These are phyloP conservation scores for Agrilus biguttatus DNA, from an alignment of 2,888 invertebrate species.

Conservation along the genomic window DNA sequence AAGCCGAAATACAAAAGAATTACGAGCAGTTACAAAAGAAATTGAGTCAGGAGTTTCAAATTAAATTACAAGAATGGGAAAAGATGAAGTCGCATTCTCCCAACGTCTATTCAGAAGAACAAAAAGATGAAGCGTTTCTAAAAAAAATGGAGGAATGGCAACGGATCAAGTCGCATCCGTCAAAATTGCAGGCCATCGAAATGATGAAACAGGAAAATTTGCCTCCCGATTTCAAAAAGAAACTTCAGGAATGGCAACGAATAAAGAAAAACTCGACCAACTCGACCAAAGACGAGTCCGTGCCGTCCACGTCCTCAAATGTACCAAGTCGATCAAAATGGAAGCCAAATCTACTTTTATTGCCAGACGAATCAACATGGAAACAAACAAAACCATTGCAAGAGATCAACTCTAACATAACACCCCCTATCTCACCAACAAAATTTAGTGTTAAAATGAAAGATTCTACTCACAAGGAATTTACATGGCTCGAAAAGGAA, in stretches of 20 bases:
- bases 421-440: constrained; percentile 10
- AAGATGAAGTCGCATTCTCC: constrained; percentile 21
- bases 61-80: constrained; percentile 47
- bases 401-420: neutral
- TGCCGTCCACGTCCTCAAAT: constrained; percentile 7
- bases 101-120: constrained; percentile 17
- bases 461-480: constrained; percentile 34
- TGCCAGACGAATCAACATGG: constrained; percentile 72
- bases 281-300: constrained; percentile 14
- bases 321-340: constrained; percentile 31
- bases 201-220: constrained; percentile 49
- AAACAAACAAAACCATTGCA: constrained; percentile 53
- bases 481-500: constrained; percentile 44
- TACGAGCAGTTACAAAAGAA: constrained; percentile 59
- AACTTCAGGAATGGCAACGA: constrained; percentile 75
- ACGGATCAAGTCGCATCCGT: constrained; percentile 26
- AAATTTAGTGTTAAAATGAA: constrained; percentile 24
- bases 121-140: constrained; percentile 27
- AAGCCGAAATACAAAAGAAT: constrained; percentile 49
- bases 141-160: constrained; percentile 40
- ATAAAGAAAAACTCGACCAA: constrained; percentile 38
- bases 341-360: constrained; percentile 28
- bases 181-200: constrained; percentile 17
- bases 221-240: constrained; percentile 68
- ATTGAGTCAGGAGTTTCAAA: constrained; percentile 60